These are phyloP conservation scores for Chloroceryle inda DNA, from an alignment of 2,797 vertebrate species.

Conservation along the genomic window DNA sequence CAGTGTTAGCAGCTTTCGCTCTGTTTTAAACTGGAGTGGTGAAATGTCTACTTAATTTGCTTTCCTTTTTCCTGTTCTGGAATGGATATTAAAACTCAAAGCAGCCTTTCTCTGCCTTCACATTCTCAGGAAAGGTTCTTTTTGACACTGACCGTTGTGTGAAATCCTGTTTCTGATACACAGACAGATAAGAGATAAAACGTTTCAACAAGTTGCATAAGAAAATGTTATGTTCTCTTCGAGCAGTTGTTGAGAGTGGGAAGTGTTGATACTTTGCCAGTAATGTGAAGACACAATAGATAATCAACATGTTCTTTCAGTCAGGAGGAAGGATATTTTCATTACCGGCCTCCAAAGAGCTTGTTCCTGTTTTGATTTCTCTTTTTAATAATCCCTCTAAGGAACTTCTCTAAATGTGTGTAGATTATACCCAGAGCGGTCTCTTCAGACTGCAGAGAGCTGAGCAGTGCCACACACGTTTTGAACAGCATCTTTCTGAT, in stretches of 20 bases:
- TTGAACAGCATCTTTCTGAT: not conserved
- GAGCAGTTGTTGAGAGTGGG: not conserved
- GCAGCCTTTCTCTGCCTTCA: not conserved
- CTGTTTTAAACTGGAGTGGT: not conserved
- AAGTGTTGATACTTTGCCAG: not conserved
- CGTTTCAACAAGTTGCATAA: not conserved
- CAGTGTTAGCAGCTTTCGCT: not conserved
- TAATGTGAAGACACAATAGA: not conserved
- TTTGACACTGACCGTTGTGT: not conserved
- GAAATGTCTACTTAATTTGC: not conserved
- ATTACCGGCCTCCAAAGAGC: not conserved
- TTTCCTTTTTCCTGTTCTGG: not conserved
- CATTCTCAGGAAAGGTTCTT: not conserved
- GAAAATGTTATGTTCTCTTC: not conserved
- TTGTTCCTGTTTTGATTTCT: constrained; percentile 56
- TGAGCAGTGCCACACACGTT: not conserved
- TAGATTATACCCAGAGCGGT: not conserved
- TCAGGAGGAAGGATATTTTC: constrained; percentile 34
- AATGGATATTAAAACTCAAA: not conserved
- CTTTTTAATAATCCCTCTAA: not conserved
- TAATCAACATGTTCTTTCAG: not conserved
- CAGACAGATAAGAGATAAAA: not conserved
- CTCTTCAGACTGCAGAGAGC: not conserved
- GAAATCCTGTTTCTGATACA: not conserved
- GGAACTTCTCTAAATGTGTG: not conserved